A percentile compares a stretch with the other conserved stretches of the same genome.
phyloP scores from a whole-genome alignment of 2,113 vertebrate species.

The Gymnobelideus leadbeateri region DNA sequence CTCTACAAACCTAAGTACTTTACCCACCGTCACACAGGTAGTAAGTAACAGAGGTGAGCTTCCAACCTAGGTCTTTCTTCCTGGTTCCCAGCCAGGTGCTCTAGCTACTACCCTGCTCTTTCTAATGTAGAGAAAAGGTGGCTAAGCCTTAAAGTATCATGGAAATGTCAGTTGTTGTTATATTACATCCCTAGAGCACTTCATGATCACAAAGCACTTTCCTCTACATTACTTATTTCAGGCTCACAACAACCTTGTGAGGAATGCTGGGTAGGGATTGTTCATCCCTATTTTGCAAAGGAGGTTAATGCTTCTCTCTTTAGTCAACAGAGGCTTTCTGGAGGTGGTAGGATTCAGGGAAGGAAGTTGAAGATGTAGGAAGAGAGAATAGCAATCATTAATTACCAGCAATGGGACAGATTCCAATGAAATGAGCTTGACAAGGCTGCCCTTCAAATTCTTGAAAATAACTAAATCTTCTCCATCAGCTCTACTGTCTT shows the following conservation, averaged over 20 bases:
- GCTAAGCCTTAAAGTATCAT: background rate
- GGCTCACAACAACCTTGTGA: background rate
- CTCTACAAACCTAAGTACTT: too few relatives aligned
- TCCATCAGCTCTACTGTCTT: background rate
- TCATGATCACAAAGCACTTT: background rate
- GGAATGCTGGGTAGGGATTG: background rate
- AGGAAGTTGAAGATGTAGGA: background rate
- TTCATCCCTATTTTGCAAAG: background rate
- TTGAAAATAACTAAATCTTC: conserved; percentile 25
- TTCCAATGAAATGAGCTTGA: background rate
- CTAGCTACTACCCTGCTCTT: background rate
- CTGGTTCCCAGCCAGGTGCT: background rate
- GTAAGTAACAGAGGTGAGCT: background rate
- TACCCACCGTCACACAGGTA: background rate
- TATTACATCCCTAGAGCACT: background rate
- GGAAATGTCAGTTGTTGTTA: background rate
- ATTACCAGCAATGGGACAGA: background rate
- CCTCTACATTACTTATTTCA: background rate
- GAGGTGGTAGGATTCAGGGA: background rate
- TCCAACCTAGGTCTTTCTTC: background rate
- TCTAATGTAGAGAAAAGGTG: background rate
- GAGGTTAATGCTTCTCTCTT: background rate
- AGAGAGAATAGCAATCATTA: background rate
- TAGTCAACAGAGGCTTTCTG: conserved; percentile 24
- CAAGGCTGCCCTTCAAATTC: background rate